Evolutionary conservation across 2,797 vertebrate species (phyloP).

Genomic region (Heliangelus exortis): DNA sequence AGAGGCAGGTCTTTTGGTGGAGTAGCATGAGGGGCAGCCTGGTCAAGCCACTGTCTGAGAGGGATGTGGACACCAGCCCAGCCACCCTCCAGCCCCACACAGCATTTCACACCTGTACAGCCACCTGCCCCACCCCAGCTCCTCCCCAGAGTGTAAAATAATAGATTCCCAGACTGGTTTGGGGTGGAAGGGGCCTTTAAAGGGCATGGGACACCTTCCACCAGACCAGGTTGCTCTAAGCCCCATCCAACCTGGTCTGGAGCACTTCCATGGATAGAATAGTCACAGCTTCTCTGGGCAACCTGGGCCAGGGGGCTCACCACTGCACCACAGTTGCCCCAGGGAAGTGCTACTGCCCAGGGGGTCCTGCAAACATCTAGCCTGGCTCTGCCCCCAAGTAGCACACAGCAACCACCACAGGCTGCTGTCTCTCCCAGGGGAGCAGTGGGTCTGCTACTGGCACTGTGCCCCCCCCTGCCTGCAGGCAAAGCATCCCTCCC

Average conservation of each 20-base stretch:
- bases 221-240: too few relatives aligned
- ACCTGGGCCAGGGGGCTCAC: too few relatives aligned
- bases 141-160: too few relatives aligned
- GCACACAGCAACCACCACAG: neutral
- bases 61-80: accelerated
- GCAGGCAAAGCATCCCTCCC: neutral
- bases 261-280: too few relatives aligned
- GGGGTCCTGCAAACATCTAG: neutral
- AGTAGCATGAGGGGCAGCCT: neutral
- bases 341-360: neutral
- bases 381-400: neutral
- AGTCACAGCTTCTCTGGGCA: too few relatives aligned
- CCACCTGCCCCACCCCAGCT: neutral
- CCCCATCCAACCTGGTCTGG: too few relatives aligned
- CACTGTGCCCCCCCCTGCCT: accelerated
- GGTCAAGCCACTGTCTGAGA: accelerated
- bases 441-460: neutral
- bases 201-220: too few relatives aligned
- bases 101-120: accelerated
- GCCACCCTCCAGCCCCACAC: neutral
- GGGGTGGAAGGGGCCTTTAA: too few relatives aligned
- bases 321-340: accelerated
- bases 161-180: too few relatives aligned
- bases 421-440: slow-evolving; percentile 15
- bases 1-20: slow-evolving; percentile 66